A percentile compares a stretch with the other conserved stretches of the same genome.
phyloP scores from a whole-genome alignment of 1,140 invertebrate species.

The Leptinotarsa defecta region DNA sequence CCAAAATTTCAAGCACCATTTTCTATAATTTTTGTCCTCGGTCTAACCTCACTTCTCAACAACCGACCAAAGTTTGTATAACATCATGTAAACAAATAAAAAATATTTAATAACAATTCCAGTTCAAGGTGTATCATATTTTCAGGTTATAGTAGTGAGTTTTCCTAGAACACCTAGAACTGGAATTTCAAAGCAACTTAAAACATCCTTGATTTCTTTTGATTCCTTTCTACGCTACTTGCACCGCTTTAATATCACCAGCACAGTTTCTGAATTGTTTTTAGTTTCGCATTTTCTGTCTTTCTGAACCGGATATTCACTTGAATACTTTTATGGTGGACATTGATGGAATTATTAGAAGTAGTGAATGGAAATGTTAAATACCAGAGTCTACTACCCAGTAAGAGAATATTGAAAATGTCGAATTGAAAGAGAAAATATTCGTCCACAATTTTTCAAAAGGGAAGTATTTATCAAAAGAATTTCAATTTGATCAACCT shows the following conservation, averaged over 20 bases:
- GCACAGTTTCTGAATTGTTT: conserved; percentile 12
- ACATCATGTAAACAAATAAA: conserved; percentile 19
- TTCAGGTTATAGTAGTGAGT: conserved; percentile 2
- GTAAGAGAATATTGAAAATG: too few relatives aligned
- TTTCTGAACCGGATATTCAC: neutral
- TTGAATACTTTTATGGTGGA: too few relatives aligned
- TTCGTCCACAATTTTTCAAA: too few relatives aligned
- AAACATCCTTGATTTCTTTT: neutral
- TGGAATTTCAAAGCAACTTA: conserved; percentile 17
- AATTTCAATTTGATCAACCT: too few relatives aligned
- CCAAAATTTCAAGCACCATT: neutral
- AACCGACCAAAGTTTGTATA: conserved; percentile 26
- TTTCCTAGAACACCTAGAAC: neutral
- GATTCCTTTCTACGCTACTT: neutral
- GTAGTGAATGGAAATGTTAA: too few relatives aligned
- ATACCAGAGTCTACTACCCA: too few relatives aligned
- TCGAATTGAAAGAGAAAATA: too few relatives aligned
- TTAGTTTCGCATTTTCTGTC: conserved; percentile 10
- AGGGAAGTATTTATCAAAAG: too few relatives aligned
- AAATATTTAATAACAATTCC: neutral
- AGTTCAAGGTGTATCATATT: conserved; percentile 14
- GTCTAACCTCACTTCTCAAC: conserved; percentile 24
- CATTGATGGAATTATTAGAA: too few relatives aligned
- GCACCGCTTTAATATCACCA: conserved; percentile 12
- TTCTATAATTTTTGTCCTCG: neutral